phyloP scores from a whole-genome alignment of 2,797 vertebrate genomes.

The Ficedula albicollis region DNA sequence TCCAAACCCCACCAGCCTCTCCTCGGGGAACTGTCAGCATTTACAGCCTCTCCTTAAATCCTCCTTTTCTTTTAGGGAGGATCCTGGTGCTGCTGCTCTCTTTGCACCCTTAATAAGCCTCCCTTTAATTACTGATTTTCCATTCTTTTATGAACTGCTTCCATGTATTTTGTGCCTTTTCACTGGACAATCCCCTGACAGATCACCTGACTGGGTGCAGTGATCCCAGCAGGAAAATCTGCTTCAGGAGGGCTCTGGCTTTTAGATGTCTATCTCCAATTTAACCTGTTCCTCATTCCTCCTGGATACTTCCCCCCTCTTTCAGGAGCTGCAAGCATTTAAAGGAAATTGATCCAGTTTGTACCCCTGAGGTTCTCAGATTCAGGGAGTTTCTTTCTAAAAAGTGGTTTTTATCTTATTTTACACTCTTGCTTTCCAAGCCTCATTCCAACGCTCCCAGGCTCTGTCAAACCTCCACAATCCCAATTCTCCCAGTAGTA shows the following conservation, averaged over 20 bases:
- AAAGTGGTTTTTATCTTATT: not conserved
- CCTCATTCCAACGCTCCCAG: not conserved
- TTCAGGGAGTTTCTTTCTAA: not conserved
- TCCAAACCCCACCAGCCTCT: not conserved
- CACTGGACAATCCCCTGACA: not conserved
- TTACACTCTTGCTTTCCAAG: not conserved
- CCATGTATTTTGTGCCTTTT: not conserved
- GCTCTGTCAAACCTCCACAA: not conserved
- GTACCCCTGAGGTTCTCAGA: not conserved
- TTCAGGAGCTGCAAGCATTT: not conserved
- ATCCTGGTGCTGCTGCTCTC: not conserved
- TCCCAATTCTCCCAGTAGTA: not conserved
- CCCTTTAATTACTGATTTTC: not conserved
- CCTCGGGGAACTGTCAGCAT: not conserved
- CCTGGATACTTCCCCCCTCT: not conserved
- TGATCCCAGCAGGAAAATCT: constrained; percentile 31
- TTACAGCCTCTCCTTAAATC: not conserved
- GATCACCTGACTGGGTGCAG: not conserved
- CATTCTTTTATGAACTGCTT: not conserved
- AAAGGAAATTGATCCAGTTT: not conserved
- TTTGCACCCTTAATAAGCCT: not conserved
- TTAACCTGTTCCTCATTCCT: constrained; percentile 29
- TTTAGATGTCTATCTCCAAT: not conserved
- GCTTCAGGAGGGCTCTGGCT: constrained; percentile 22
- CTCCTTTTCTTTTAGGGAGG: not conserved